Evolutionary conservation across 2,113 vertebrate genomes (phyloP), one percentile per base, ranked within the genome.

Genomic region (Oncorhynchus masou): DNA sequence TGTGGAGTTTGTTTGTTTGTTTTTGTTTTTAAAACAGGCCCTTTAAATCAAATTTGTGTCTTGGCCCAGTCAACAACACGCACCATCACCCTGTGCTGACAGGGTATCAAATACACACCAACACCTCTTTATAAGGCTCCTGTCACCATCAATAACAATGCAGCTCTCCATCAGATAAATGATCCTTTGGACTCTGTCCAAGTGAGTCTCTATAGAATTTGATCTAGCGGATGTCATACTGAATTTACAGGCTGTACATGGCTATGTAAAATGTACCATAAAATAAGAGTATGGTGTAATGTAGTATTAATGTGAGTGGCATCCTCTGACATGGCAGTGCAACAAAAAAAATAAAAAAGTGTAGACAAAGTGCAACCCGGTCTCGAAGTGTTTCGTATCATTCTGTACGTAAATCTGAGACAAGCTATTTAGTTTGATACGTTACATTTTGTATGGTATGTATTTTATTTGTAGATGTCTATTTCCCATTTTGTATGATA

Each of bases 201-300:
- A 34, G 5, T 7, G 9, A 68, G 19, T 49, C 69, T 1, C 69
- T 49, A 13, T 49, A 51, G 11, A 51, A 51, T 51, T 15, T 22
- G 11, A 27, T 70, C 20, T 68, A 5, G 67, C 60, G 54, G 64
- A 69, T 45, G 77, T 68, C 34, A 29, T 71, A 49, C 68, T 49
- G 45, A 49, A 20, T 71, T 51, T 54, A 45, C 69, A 74, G 72
- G 45, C 70, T 1, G 45, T 69, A 27, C 70, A 51, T 57, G 54
- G 54, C 54, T 20, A 19, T 57, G 54, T 57, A 57, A 6, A 19
- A 57, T 57, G 54, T 57, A 20, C 20, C 54, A 24, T 66, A 25
- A 66, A 66, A 66, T 24, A 12, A 27, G 25, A 66, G 64, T 12
- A 66, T 25, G 24, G 64, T 66, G 64, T 66, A 13, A 15, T 66